Percentiles rank a stretch among this genome's conserved stretches.
These are phyloP conservation scores for Xiphophorus birchmanni DNA, from an alignment of 2,797 vertebrate genomes.

Conservation along the genomic window DNA sequence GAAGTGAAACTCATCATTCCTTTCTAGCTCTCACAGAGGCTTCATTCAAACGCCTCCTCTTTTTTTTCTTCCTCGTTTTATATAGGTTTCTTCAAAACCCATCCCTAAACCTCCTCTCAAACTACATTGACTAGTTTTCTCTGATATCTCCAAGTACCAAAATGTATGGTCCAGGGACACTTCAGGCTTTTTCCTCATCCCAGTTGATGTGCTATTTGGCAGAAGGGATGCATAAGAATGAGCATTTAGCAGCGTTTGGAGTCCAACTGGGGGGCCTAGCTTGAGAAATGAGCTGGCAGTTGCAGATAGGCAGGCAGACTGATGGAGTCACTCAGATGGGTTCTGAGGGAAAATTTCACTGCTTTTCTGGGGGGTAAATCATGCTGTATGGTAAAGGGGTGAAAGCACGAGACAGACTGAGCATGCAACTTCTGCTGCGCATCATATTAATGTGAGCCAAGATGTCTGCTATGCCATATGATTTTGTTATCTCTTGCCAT, in stretches of 20 bases:
- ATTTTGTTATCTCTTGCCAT: slow-evolving; percentile 42
- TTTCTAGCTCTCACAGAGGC: slow-evolving; percentile 11
- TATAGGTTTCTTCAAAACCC: slow-evolving; percentile 38
- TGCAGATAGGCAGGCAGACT: slow-evolving; percentile 76
- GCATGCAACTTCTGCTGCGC: slow-evolving; percentile 47
- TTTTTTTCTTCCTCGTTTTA: slow-evolving; percentile 34
- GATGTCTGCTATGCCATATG: slow-evolving; percentile 26
- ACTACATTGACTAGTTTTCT: slow-evolving; percentile 45
- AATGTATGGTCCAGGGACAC: slow-evolving; percentile 60
- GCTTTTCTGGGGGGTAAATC: slow-evolving; percentile 68
- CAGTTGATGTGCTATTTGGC: slow-evolving; percentile 74
- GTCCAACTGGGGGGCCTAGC: slow-evolving; percentile 65
- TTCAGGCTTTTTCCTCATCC: slow-evolving; percentile 61
- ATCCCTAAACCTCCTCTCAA: slow-evolving; percentile 30
- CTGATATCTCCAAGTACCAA: slow-evolving; percentile 59
- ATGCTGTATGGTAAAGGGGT: slow-evolving; percentile 45
- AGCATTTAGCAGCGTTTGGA: slow-evolving; percentile 66
- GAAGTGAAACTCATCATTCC: slow-evolving; percentile 5
- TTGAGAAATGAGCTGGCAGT: slow-evolving; percentile 80
- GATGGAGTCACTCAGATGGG: slow-evolving; percentile 68
- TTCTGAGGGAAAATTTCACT: slow-evolving; percentile 60
- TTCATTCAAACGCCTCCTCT: slow-evolving; percentile 31
- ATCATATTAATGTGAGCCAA: slow-evolving; percentile 45
- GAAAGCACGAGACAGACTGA: slow-evolving; percentile 33
- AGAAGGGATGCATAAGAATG: slow-evolving; percentile 73